Conservation (phyloP, 2,113 vertebrate species). For the Synodontis membranacea region DNA sequence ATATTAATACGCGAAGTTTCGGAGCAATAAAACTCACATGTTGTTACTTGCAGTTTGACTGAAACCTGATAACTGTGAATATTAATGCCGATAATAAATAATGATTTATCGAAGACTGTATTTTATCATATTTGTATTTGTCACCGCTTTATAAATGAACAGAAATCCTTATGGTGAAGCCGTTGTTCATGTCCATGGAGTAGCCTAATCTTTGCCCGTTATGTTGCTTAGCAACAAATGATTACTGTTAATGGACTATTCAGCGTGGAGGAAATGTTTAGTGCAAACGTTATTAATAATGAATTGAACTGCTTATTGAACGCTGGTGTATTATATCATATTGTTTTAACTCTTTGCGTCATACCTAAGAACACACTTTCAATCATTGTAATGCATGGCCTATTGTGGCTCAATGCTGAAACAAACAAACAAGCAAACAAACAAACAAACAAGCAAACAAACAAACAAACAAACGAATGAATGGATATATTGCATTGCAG, state of each 20-base stretch:
- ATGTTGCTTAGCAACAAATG: conserved; percentile 10
- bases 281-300: conserved; percentile 2
- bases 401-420: not conserved
- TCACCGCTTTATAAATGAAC: not conserved
- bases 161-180: not conserved
- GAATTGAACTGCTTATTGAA: not conserved
- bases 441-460: not conserved
- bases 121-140: not conserved
- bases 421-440: not conserved
- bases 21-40: not conserved
- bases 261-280: not conserved
- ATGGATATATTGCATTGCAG: too few relatives aligned
- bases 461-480: not conserved
- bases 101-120: not conserved
- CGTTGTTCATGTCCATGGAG: not conserved
- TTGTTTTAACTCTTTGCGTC: not conserved
- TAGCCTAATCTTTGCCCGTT: not conserved
- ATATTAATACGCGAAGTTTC: not conserved
- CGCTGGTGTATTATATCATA: not conserved
- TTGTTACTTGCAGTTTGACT: not conserved
- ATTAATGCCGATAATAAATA: not conserved
- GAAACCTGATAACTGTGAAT: not conserved
- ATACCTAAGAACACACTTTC: not conserved
- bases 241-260: not conserved
- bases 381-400: not conserved